Conservation (phyloP, 2,797 vertebrate genomes). For the Etheostoma perlongum region DNA sequence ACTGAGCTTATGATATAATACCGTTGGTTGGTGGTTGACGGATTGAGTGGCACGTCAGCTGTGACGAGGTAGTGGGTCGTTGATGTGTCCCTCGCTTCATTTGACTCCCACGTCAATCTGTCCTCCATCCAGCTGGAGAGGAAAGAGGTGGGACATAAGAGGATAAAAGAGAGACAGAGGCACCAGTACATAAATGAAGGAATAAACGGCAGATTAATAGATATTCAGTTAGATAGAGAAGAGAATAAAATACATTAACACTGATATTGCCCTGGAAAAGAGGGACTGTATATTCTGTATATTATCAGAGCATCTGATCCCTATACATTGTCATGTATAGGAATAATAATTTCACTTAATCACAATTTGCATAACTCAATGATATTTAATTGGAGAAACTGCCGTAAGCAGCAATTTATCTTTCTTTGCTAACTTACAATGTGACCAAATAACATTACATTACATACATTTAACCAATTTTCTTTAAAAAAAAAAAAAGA, state of each 20-base stretch:
- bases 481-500: slow-evolving; percentile 9
- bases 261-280: neutral
- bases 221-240: neutral
- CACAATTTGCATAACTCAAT: slow-evolving; percentile 17
- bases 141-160: neutral
- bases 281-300: neutral
- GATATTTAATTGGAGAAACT: slow-evolving; percentile 17
- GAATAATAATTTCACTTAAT: slow-evolving; percentile 29
- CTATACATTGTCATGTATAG: slow-evolving; percentile 6
- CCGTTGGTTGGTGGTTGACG: slow-evolving; percentile 65
- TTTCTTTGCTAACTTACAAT: slow-evolving; percentile 4
- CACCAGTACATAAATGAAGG: slow-evolving; percentile 5
- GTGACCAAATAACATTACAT: slow-evolving; percentile 2
- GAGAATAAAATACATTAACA: slow-evolving; percentile 10
- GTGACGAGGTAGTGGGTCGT: slow-evolving; percentile 61
- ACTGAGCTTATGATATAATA: slow-evolving; percentile 70
- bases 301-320: neutral
- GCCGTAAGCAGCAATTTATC: neutral
- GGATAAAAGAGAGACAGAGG: slow-evolving; percentile 1
- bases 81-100: slow-evolving; percentile 69
- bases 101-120: slow-evolving; percentile 61
- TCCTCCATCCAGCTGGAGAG: slow-evolving; percentile 49
- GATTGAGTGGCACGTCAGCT: slow-evolving; percentile 69
- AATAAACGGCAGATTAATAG: slow-evolving; percentile 8
- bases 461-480: slow-evolving; percentile 22